phyloP scores from a whole-genome alignment of 2,113 vertebrate genomes.

The Sciurus niger region DNA sequence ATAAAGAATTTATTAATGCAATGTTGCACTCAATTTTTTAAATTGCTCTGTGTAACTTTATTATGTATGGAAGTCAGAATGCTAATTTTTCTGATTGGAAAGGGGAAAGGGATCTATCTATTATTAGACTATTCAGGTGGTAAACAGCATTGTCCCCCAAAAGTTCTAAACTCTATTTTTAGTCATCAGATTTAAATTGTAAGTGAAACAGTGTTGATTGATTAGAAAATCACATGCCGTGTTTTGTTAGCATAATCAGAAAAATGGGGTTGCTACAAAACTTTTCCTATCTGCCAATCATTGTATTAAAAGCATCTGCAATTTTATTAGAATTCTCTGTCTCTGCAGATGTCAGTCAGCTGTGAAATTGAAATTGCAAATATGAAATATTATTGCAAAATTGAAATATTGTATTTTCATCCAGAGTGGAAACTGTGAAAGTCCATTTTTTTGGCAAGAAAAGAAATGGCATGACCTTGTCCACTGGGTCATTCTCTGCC shows the following conservation, averaged over 20 bases:
- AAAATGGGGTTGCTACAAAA: slow-evolving; percentile 88
- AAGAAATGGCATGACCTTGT: slow-evolving; percentile 77
- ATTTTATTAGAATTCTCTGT: slow-evolving; percentile 91
- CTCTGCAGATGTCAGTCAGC: slow-evolving; percentile 90
- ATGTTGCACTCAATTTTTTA: slow-evolving; percentile 79
- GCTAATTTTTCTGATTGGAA: slow-evolving; percentile 80
- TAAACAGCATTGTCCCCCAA: slow-evolving; percentile 63
- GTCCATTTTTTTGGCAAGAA: slow-evolving; percentile 85
- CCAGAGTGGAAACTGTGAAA: slow-evolving; percentile 86
- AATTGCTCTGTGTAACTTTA: slow-evolving; percentile 81
- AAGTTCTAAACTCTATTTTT: slow-evolving; percentile 84
- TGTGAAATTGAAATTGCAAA: slow-evolving; percentile 93
- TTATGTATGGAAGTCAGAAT: slow-evolving; percentile 79
- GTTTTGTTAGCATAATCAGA: slow-evolving; percentile 92
- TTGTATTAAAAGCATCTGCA: slow-evolving; percentile 89
- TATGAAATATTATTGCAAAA: not conserved
- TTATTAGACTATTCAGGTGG: slow-evolving; percentile 83
- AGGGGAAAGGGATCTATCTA: slow-evolving; percentile 59
- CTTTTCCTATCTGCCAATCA: slow-evolving; percentile 90
- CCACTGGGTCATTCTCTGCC: slow-evolving; percentile 45
- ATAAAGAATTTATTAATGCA: slow-evolving; percentile 82
- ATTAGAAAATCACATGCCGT: slow-evolving; percentile 87
- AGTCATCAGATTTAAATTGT: slow-evolving; percentile 86
- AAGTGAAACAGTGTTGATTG: slow-evolving; percentile 84
- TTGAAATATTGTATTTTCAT: slow-evolving; percentile 90